A percentile compares a stretch with the other conserved stretches of the same genome.
phyloP scores from a whole-genome alignment of 2,888 invertebrate genomes.

The Clostera curtula region DNA sequence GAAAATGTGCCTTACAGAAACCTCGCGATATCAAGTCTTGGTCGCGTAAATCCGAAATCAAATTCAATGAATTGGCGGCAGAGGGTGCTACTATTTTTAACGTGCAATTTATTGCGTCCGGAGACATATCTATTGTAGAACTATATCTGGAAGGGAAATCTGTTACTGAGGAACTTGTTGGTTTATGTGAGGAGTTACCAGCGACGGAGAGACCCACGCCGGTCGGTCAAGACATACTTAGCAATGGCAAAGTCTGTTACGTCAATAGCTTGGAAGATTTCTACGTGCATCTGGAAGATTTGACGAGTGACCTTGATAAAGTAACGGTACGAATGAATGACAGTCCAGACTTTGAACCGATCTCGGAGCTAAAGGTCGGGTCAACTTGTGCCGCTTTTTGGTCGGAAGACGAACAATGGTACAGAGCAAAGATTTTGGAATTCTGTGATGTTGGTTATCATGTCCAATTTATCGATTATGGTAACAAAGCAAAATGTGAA shows the following conservation, averaged over 20 bases:
- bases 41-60: constrained; percentile 78
- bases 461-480: constrained; percentile 81
- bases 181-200: constrained; percentile 61
- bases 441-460: constrained; percentile 71
- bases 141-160: constrained; percentile 77
- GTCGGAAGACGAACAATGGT: constrained; percentile 79
- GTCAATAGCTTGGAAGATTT: constrained; percentile 81
- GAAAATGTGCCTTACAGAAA: constrained; percentile 76
- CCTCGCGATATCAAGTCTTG: constrained; percentile 75
- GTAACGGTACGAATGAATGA: constrained; percentile 73
- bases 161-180: constrained; percentile 75
- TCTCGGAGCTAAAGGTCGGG: constrained; percentile 73
- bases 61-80: constrained; percentile 80
- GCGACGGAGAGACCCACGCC: constrained; percentile 53
- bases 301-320: constrained; percentile 72
- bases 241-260: constrained; percentile 79
- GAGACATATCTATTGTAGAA: constrained; percentile 78
- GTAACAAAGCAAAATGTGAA: constrained; percentile 77
- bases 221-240: constrained; percentile 53
- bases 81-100: constrained; percentile 82
- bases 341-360: constrained; percentile 66
- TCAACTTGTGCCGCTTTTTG: constrained; percentile 79
- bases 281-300: constrained; percentile 80
- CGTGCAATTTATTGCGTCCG: constrained; percentile 78
- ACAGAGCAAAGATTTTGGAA: constrained; percentile 77